phyloP scores from a whole-genome alignment of 2,797 vertebrate genomes.

The Falco rusticolus region DNA sequence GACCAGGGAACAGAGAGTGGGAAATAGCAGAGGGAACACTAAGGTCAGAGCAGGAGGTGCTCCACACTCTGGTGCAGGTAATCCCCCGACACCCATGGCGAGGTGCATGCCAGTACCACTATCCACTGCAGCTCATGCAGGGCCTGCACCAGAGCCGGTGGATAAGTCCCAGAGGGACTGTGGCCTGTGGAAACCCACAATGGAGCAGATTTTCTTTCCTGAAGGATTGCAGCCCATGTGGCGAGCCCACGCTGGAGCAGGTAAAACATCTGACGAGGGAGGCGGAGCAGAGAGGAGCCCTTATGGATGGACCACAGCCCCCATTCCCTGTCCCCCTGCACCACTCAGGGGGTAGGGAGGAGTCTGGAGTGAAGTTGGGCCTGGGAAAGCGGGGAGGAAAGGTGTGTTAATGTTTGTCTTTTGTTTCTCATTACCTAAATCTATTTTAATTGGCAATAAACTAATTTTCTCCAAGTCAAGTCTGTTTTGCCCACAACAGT shows the following conservation, averaged over 20 bases:
- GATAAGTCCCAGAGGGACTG: neutral
- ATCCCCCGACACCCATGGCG: rapidly evolving
- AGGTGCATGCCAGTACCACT: rapidly evolving
- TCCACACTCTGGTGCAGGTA: neutral
- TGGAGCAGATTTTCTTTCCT: neutral
- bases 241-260: rapidly evolving
- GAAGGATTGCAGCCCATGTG: neutral
- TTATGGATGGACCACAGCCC: neutral
- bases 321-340: neutral
- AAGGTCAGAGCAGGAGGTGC: neutral
- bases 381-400: neutral
- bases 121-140: neutral
- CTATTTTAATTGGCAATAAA: neutral
- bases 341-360: rapidly evolving
- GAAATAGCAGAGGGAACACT: neutral
- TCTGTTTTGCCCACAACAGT: neutral
- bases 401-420: neutral
- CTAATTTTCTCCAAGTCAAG: neutral
- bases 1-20: neutral
- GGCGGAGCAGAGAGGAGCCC: neutral
- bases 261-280: neutral
- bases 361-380: neutral
- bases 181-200: rapidly evolving
- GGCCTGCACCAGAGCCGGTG: neutral
- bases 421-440: neutral